Evolutionary conservation across 2,797 vertebrate genomes (phyloP).

Genomic region (Sebastes alutus): DNA sequence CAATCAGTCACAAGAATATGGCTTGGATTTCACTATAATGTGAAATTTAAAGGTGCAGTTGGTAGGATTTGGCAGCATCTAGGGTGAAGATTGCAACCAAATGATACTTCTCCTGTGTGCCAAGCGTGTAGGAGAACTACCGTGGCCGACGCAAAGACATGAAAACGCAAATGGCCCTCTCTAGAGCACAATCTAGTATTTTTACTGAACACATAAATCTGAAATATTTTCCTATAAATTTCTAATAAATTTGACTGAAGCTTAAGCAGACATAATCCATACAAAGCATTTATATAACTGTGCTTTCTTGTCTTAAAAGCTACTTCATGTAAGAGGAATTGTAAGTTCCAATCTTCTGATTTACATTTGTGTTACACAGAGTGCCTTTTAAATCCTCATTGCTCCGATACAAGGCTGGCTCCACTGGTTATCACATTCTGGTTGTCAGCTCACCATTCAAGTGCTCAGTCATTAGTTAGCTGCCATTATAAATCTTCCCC

Average conservation of each 20-base stretch:
- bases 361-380: neutral
- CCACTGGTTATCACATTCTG: neutral
- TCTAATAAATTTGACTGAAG: neutral
- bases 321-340: neutral
- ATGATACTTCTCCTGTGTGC: too few species aligned
- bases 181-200: neutral
- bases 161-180: too few species aligned
- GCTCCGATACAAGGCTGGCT: neutral
- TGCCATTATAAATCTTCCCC: constrained; percentile 69
- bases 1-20: neutral
- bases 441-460: constrained; percentile 38
- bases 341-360: neutral
- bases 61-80: too few species aligned
- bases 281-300: neutral
- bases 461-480: constrained; percentile 57
- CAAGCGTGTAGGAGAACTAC: too few species aligned
- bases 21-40: neutral
- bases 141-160: accelerated
- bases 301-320: neutral
- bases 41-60: neutral
- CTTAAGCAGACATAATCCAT: neutral
- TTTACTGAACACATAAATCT: neutral
- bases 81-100: too few species aligned
- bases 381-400: neutral
- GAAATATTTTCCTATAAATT: neutral